Evolutionary conservation across 2,113 vertebrate genomes (phyloP), one percentile per base, ranked within the genome.

Genomic region (Poeciliopsis prolifica): DNA sequence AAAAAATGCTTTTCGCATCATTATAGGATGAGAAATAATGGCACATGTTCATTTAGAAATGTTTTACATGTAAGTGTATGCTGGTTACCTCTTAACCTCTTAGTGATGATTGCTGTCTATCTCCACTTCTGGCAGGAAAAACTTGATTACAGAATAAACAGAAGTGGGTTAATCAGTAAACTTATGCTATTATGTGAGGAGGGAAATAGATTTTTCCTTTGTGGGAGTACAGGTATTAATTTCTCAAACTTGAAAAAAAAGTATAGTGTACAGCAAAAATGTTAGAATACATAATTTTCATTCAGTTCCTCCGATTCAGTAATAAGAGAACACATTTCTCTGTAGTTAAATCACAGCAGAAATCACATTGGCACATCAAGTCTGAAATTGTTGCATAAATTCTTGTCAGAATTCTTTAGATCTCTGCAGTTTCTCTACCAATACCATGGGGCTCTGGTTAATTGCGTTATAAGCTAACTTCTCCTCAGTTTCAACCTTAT

Each of bases 121-220:
- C 58, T 15, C 30, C 26, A 11, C 30, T 15, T 35, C 67, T 17
- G 22, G 61, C 62, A 80, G 65, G 13, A 58, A 65, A 58, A 28
- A 26, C 35, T 63, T 17, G 37, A 68, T 79, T 73, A 63, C 70
- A 74, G 42, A 69, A 60, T 74, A 73, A 54, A 74, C 51, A 60
- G 54, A 42, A 28, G 66, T n/a, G 54, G 61, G 61, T 69, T 74
- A 63, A 79, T 74, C 61, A 69, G 71, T 71, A 70, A 81, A 31
- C 74, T 81, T 68, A n/a, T 51, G 26, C 19, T 29, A 17, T 68
- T 19, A 13, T 44, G 22, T 28, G 42, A 68, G 15, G 30, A 72
- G 64, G n/a, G 40, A 28, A 0, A 30, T 54, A 33, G 61, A 51
- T 60, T 75, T 51, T 22, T 22, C 14, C 70, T 48, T 70, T 76